Base-by-base conservation (phyloP, 2,888 invertebrate species). In the Masnerella sp. region DNA sequence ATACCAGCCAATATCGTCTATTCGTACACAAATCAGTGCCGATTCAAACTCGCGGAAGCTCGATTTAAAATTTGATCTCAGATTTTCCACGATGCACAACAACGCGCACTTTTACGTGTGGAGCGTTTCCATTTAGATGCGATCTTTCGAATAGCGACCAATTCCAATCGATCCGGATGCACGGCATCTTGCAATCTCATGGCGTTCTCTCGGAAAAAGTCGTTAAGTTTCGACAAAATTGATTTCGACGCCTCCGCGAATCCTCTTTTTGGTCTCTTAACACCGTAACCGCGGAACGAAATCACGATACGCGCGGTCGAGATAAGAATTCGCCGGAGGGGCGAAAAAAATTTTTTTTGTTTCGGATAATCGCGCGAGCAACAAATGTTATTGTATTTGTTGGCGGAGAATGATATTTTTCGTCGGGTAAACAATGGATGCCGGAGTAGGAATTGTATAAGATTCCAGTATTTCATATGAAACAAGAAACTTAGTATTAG, bases 191-290 rank as follows among this genome's bases (percentile, higher is more conserved):
- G 59, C 64, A 59, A 74, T 69, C 47, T 56, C 51, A 74, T 59
- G 43, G 54, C 71, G 61, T 58, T 56, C 61, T 45, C 59, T 58
- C 54, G 59, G 54, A 74, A 74, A 74, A 74, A 49, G 74, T 69
- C 68, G 68, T 69, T 69, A 65, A 69, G 74, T 74, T 65, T 74
- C 61, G 54, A 59, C 65, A 54, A 65, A 64, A 74, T 61, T 74
- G 65, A 65, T 59, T 73, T 67, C 72, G 61, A 73, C 73, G 64
- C 62, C 68, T 68, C 36, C 58, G 28, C 59, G 68, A 68, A 54
- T 47, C 52, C 54, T 54, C 54, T 20, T 49, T 54, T 69, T 56
- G 61, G 52, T 61, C 25, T 54, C 69, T 69, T 47, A 69, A 62
- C 61, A 47, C 28, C 47, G 61, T 61, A 38, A 54, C 69, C 61